phyloP scores from a whole-genome alignment of 2,113 vertebrate genomes.

The Beaufortia kweichowensis region DNA sequence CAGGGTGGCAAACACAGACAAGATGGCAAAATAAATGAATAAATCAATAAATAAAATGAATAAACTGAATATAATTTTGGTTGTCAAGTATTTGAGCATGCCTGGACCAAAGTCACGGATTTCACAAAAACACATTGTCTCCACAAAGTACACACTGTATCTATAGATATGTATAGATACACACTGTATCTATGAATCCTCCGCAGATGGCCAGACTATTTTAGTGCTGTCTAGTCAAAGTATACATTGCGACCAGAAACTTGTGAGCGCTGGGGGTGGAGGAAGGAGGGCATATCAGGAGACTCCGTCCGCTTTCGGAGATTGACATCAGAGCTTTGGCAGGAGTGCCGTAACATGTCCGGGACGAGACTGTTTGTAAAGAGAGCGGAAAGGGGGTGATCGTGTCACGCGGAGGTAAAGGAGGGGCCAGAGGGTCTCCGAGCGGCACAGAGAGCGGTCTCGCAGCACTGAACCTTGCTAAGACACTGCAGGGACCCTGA shows the following conservation, averaged over 20 bases:
- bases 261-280: slow-evolving; percentile 13
- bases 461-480: slow-evolving; percentile 14
- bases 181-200: not conserved
- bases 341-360: not conserved
- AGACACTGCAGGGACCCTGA: slow-evolving; percentile 17
- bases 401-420: slow-evolving; percentile 27
- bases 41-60: too few species aligned
- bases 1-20: too few species aligned
- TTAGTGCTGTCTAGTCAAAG: slow-evolving; percentile 39
- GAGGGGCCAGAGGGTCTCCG: too few species aligned
- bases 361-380: not conserved
- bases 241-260: slow-evolving; percentile 24
- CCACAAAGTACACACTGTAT: not conserved
- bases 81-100: too few species aligned
- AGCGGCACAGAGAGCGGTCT: not conserved
- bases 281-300: slow-evolving; percentile 7
- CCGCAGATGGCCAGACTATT: slow-evolving; percentile 31
- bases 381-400: not conserved
- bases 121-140: not conserved
- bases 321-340: slow-evolving; percentile 15
- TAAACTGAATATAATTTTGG: too few species aligned
- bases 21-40: too few species aligned
- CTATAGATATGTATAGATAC: not conserved
- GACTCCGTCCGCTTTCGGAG: not conserved
- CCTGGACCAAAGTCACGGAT: too few species aligned